These are phyloP conservation scores for Drosophila funebris DNA, from an alignment of 1,140 invertebrate genomes.

Conservation along the genomic window DNA sequence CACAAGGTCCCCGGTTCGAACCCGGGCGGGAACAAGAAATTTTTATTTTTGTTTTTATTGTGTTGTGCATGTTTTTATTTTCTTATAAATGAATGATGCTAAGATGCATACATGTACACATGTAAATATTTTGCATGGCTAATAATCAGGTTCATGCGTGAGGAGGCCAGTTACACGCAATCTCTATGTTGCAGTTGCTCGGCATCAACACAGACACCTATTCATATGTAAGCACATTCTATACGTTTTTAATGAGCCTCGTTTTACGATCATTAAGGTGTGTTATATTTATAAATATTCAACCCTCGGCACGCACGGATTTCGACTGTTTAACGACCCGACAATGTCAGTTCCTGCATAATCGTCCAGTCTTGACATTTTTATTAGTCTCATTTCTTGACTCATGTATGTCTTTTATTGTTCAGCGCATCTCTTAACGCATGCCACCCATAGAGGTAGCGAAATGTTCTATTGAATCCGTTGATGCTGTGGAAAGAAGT, in stretches of 20 bases:
- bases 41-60: constrained; percentile 13
- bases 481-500: constrained; percentile 7
- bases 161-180: constrained; percentile 25
- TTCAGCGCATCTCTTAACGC: constrained; percentile 1
- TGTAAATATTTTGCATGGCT: constrained; percentile 20
- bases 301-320: constrained; percentile 55
- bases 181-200: constrained; percentile 1
- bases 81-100: constrained; percentile 3
- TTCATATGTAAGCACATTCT: constrained; percentile 28
- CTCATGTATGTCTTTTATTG: constrained; percentile 32
- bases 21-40: constrained; percentile 85
- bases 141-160: constrained; percentile 44
- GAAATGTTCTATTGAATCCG: constrained; percentile 17
- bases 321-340: constrained; percentile 62
- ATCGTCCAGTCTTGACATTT: constrained; percentile 45
- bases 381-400: constrained; percentile 56
- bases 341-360: constrained; percentile 59
- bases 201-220: constrained; percentile 27
- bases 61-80: background rate
- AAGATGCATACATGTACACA: constrained; percentile 8
- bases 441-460: constrained; percentile 41
- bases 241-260: constrained; percentile 63
- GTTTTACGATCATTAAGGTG: constrained; percentile 65
- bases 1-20: constrained; percentile 88
- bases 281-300: constrained; percentile 71